Percentiles rank a stretch among this genome's conserved stretches.
Conservation (phyloP, 2,888 invertebrate genomes). For the Portevinia maculata region DNA sequence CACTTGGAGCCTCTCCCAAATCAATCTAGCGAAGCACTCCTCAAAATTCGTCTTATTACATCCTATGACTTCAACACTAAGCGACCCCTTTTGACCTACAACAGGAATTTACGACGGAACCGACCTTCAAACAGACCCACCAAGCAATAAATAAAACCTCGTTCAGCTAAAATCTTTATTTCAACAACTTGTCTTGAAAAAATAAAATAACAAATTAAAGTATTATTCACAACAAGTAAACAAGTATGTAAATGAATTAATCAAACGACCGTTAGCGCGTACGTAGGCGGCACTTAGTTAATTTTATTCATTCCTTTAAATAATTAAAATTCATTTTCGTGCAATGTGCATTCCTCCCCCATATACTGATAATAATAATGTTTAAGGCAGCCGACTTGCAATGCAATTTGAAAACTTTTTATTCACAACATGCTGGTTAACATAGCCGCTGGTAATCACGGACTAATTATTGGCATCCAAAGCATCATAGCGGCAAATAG, state of each 20-base stretch:
- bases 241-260: slow-evolving; percentile 71
- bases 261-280: slow-evolving; percentile 69
- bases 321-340: slow-evolving; percentile 73
- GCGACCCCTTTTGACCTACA: neutral
- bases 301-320: slow-evolving; percentile 26
- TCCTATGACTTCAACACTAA: neutral
- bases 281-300: slow-evolving; percentile 65
- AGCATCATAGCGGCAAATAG: slow-evolving; percentile 10
- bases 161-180: slow-evolving; percentile 60
- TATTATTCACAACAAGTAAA: slow-evolving; percentile 8
- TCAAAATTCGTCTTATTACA: no score
- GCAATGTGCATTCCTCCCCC: slow-evolving; percentile 57
- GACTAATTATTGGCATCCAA: slow-evolving; percentile 68
- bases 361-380: slow-evolving; percentile 50
- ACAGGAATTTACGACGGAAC: neutral
- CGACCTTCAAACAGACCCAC: slow-evolving; percentile 45
- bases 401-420: slow-evolving; percentile 28
- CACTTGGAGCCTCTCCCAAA: no score
- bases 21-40: no score
- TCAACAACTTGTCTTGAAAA: slow-evolving; percentile 44
- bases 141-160: slow-evolving; percentile 50
- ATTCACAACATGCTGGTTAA: slow-evolving; percentile 36
- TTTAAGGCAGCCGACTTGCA: slow-evolving; percentile 21
- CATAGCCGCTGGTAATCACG: slow-evolving; percentile 67
- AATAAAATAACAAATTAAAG: neutral